Evolutionary conservation across 2,888 invertebrate genomes (phyloP), one percentile per base, ranked within the genome.

Genomic region (Sesamia inferens): DNA sequence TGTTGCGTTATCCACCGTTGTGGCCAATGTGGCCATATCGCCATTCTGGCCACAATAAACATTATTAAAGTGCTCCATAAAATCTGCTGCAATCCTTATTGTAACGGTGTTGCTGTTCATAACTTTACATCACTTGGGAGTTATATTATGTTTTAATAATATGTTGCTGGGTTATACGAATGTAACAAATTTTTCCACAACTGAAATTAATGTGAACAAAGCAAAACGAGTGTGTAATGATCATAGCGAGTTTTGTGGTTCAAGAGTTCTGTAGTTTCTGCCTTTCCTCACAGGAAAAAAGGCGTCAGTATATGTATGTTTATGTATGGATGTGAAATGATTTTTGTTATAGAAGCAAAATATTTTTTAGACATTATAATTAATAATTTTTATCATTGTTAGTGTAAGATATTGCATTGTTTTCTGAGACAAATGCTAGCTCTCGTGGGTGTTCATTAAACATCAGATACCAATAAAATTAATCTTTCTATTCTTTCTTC

Each of bases 21-120:
- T 8, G 47, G n/a, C 22, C 61, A 64, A 55, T 24, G 48, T 74
- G 42, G 63, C 48, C n/a, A 66, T 68, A 62, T 68, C 31, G 67
- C 48, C 7, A 72, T 65, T 75, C 71, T 62, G 57, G 59, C 74
- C 47, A 80, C 44, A 79, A 75, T 82, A 79, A 82, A 69, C 66
- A 75, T 63, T 58, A 69, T 67, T 71, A 55, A 78, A 75, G 68
- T 63, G 44, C 62, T 76, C 22, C 63, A 76, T 79, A 82, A 79
- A 79, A 72, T 76, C 69, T 71, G 14, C 57, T 22, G 57, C 47
- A 76, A 71, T 68, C 71, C 54, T 76, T 65, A 68, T 73, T 61
- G 44, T 64, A 79, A 73, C 72, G 79, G 72, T 73, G 24, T 55
- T 22, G 10, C 47, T 42, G 22, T 44, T 62, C 58, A 70, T 70